Percentiles rank a stretch among this genome's conserved stretches.
Evolutionary conservation across 2,113 vertebrate species (phyloP).

Genomic region (Pyrgilauda ruficollis): DNA sequence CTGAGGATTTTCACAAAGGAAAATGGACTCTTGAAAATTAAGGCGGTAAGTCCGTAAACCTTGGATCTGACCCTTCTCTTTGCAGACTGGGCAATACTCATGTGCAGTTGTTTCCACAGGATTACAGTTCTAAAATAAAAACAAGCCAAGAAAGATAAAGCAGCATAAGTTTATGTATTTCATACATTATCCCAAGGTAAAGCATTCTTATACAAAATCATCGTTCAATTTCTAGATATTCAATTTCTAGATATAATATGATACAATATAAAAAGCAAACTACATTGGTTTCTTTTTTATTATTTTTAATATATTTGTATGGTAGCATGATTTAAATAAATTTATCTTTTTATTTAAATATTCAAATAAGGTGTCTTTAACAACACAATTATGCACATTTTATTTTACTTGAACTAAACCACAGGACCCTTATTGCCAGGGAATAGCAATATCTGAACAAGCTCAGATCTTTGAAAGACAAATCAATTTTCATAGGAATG

Average conservation of each 20-base stretch:
- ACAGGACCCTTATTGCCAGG: neutral
- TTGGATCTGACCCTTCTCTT: conserved; percentile 78
- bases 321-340: neutral
- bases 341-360: neutral
- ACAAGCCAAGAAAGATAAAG: conserved; percentile 23
- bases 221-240: neutral
- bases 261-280: neutral
- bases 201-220: conserved; percentile 23
- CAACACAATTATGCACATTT: neutral
- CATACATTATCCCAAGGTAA: neutral
- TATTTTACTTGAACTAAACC: conserved; percentile 37
- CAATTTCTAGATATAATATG: neutral
- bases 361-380: neutral
- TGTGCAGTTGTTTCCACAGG: conserved; percentile 14
- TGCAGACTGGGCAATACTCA: conserved; percentile 85
- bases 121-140: conserved; percentile 71
- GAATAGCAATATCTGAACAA: neutral
- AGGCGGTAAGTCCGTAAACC: conserved; percentile 81
- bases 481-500: neutral
- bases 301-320: neutral
- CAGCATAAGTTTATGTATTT: neutral
- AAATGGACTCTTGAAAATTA: conserved; percentile 87
- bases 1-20: conserved; percentile 88
- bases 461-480: conserved; percentile 24
- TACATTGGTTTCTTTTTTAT: neutral